Percentiles rank a stretch among this genome's conserved stretches.
Conservation (phyloP, 2,888 invertebrate species). For the Furcula furcula region DNA sequence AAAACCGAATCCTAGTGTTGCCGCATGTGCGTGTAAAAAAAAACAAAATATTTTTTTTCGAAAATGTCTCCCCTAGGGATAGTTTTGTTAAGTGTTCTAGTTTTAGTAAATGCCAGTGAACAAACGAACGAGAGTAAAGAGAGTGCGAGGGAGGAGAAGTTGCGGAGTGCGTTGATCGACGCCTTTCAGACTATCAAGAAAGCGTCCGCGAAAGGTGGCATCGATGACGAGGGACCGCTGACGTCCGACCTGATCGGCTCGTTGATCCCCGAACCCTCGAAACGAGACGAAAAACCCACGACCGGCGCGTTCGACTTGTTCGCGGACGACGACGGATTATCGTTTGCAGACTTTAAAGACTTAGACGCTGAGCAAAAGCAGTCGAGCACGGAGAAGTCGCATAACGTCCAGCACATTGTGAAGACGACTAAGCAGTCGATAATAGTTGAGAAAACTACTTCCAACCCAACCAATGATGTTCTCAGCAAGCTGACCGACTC, state of each 20-base stretch:
- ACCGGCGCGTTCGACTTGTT: slow-evolving; percentile 61
- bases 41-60: slow-evolving; percentile 5
- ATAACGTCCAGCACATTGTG: slow-evolving; percentile 73
- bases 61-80: slow-evolving; percentile 65
- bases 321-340: slow-evolving; percentile 66
- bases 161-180: slow-evolving; percentile 68
- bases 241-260: slow-evolving; percentile 65
- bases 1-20: slow-evolving; percentile 21
- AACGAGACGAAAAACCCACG: slow-evolving; percentile 39
- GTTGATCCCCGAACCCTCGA: slow-evolving; percentile 35
- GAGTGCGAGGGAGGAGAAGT: slow-evolving; percentile 65
- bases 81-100: slow-evolving; percentile 55
- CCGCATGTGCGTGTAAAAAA: slow-evolving; percentile 53
- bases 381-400: slow-evolving; percentile 64
- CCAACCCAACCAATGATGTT: slow-evolving; percentile 52
- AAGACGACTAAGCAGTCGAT: slow-evolving; percentile 58
- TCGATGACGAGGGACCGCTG: slow-evolving; percentile 54
- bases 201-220: slow-evolving; percentile 61
- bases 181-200: slow-evolving; percentile 75
- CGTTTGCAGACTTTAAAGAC: slow-evolving; percentile 61
- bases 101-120: slow-evolving; percentile 51
- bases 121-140: slow-evolving; percentile 48
- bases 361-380: slow-evolving; percentile 42
- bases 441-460: slow-evolving; percentile 49
- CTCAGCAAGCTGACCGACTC: slow-evolving; percentile 57